Conservation (phyloP, 2,113 vertebrate genomes). For the Thalassarche chlororhynchos region DNA sequence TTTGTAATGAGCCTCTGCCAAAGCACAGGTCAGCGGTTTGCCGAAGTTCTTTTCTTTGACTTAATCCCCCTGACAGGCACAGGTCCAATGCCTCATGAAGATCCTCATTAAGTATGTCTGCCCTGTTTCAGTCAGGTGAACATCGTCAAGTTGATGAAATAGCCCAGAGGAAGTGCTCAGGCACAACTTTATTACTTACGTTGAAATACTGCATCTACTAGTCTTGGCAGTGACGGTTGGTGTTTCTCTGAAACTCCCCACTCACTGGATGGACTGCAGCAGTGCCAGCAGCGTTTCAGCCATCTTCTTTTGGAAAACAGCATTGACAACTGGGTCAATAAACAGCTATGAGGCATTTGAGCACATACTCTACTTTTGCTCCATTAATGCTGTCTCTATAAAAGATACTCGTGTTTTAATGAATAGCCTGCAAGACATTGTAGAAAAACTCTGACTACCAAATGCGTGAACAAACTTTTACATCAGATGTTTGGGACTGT, state of each 20-base stretch:
- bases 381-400: neutral
- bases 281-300: neutral
- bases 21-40: slow-evolving; percentile 22
- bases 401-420: neutral
- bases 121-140: slow-evolving; percentile 21
- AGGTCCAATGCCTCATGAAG: slow-evolving; percentile 22
- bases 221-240: neutral
- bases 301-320: neutral
- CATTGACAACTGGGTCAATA: neutral
- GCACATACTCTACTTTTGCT: neutral
- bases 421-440: neutral
- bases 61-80: slow-evolving; percentile 45
- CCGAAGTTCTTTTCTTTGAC: neutral
- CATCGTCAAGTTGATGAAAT: neutral
- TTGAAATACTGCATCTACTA: neutral
- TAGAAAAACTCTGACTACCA: neutral
- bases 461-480: neutral
- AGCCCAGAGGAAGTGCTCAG: neutral
- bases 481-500: neutral
- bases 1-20: neutral
- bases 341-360: neutral
- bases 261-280: neutral
- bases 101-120: slow-evolving; percentile 30
- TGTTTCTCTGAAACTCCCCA: neutral
- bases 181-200: neutral